Conservation (phyloP, 2,113 vertebrate genomes). For the Pseudorectes ferrugineus region DNA sequence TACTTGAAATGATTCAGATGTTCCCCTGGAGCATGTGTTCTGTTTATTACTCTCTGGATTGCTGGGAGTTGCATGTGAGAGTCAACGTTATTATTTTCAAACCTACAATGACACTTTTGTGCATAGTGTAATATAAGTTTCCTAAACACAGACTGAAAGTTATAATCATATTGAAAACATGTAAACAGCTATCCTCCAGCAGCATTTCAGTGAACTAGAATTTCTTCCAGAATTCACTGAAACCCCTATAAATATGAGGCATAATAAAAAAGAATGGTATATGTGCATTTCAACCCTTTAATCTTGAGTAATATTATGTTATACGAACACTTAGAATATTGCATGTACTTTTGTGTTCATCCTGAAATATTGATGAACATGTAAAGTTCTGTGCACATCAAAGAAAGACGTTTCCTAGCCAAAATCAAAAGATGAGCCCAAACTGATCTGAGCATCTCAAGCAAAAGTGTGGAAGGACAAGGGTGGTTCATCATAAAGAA, state of each 20-base stretch:
- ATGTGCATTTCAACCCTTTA: neutral
- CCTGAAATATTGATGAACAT: neutral
- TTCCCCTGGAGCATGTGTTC: neutral
- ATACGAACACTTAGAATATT: neutral
- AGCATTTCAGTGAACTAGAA: neutral
- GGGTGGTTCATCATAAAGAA: neutral
- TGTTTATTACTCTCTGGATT: neutral
- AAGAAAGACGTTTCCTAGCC: neutral
- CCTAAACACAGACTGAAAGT: neutral
- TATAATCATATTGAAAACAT: neutral
- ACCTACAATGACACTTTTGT: neutral
- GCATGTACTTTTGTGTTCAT: neutral
- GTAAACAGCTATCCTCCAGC: neutral
- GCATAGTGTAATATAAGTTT: neutral
- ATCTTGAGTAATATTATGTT: neutral
- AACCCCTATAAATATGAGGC: neutral
- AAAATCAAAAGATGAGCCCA: neutral
- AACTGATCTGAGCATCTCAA: neutral
- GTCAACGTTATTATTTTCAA: neutral
- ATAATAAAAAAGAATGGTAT: neutral
- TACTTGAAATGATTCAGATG: neutral
- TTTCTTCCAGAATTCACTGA: neutral
- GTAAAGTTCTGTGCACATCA: neutral
- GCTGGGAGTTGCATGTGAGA: rapidly evolving
- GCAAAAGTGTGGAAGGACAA: neutral